These are phyloP conservation scores for Eonycteris spelaea DNA, from an alignment of 2,113 vertebrate genomes.

Conservation along the genomic window DNA sequence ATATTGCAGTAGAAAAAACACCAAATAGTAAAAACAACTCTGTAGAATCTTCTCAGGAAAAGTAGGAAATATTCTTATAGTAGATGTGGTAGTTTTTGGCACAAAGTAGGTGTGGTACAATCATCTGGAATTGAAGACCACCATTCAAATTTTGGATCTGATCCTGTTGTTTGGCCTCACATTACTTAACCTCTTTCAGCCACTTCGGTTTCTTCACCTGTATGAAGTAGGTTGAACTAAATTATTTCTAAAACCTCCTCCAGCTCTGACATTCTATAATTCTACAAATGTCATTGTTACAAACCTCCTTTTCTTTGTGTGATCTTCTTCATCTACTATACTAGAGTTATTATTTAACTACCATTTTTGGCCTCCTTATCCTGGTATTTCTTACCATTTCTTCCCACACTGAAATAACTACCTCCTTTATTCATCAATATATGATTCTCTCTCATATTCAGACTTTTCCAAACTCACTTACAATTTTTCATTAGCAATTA, in stretches of 20 bases:
- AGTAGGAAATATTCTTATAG: neutral
- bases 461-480: neutral
- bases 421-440: neutral
- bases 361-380: neutral
- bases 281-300: neutral
- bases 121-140: neutral
- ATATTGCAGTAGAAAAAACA: neutral
- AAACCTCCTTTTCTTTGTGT: neutral
- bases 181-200: neutral
- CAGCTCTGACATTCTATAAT: neutral
- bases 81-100: neutral
- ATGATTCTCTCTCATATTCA: neutral
- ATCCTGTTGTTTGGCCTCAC: neutral
- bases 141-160: neutral
- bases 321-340: neutral
- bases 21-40: neutral
- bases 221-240: neutral
- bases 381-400: neutral
- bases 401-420: neutral
- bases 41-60: neutral
- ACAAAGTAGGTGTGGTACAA: neutral
- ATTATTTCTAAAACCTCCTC: neutral
- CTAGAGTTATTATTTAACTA: neutral
- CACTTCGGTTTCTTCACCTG: neutral
- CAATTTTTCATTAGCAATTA: constrained; percentile 15